Percentiles rank a stretch among this genome's conserved stretches.
Evolutionary conservation across 2,797 vertebrate species (phyloP).

Genomic region (Hemibagrus guttatus): DNA sequence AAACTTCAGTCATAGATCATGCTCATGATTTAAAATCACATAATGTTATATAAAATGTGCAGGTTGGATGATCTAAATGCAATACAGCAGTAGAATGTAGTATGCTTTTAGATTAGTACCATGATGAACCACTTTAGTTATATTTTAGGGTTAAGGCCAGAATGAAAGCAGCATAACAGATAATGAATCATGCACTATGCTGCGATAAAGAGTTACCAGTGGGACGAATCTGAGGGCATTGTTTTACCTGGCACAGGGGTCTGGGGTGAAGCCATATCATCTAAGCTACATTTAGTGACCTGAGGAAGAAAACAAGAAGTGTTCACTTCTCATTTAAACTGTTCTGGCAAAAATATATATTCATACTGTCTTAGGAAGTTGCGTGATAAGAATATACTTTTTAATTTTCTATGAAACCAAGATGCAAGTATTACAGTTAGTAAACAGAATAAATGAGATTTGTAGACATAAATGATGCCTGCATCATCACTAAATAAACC

Average conservation of each 20-base stretch:
- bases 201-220: slow-evolving; percentile 14
- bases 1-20: background rate
- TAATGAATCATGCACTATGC: slow-evolving; percentile 6
- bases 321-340: background rate
- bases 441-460: background rate
- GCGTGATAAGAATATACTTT: background rate
- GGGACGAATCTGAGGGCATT: slow-evolving; percentile 26
- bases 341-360: background rate
- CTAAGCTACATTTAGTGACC: slow-evolving; percentile 38
- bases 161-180: slow-evolving; percentile 23
- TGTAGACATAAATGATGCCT: background rate
- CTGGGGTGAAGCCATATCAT: slow-evolving; percentile 32
- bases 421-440: background rate
- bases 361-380: background rate
- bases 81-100: background rate
- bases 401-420: background rate
- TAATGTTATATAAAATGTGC: background rate
- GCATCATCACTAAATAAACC: background rate
- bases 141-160: slow-evolving; percentile 38
- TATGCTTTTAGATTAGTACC: background rate
- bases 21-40: background rate
- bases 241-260: slow-evolving; percentile 49
- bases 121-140: slow-evolving; percentile 9
- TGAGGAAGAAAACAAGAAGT: slow-evolving; percentile 35
- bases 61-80: background rate